Conservation (phyloP, 2,113 vertebrate genomes). For the Dendrocopos noguchii region DNA sequence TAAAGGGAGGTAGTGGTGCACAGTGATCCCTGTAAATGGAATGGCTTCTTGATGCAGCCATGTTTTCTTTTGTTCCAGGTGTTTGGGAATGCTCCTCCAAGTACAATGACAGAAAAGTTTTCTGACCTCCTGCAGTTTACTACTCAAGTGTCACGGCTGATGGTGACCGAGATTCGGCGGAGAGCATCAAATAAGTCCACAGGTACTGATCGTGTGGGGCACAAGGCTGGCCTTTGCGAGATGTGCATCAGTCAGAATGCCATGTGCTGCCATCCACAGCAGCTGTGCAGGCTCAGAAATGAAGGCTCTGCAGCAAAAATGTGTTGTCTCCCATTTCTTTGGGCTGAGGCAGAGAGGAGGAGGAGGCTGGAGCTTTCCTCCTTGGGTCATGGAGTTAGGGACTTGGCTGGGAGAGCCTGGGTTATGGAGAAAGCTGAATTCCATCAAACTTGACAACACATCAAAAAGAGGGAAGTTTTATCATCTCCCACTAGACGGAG, state of each 20-base stretch:
- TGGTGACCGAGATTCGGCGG: conserved; percentile 98
- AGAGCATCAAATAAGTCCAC: conserved; percentile 98
- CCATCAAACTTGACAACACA: not conserved
- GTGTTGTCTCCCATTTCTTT: not conserved
- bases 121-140: conserved; percentile 98
- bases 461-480: not conserved
- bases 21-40: not conserved
- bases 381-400: not conserved
- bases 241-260: not conserved
- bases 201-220: conserved; percentile 76
- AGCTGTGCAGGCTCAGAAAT: not conserved
- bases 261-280: not conserved
- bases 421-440: not conserved
- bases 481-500: not conserved
- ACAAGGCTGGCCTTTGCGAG: not conserved
- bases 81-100: conserved; percentile 94
- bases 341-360: not conserved
- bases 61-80: conserved; percentile 79
- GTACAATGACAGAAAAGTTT: conserved; percentile 97
- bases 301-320: not conserved
- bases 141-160: conserved; percentile 96
- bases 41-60: not conserved
- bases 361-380: not conserved
- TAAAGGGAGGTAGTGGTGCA: not conserved
- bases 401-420: too few species aligned